These are phyloP conservation scores for Heloderma charlesbogerti DNA, from an alignment of 2,113 vertebrate species.

Conservation along the genomic window DNA sequence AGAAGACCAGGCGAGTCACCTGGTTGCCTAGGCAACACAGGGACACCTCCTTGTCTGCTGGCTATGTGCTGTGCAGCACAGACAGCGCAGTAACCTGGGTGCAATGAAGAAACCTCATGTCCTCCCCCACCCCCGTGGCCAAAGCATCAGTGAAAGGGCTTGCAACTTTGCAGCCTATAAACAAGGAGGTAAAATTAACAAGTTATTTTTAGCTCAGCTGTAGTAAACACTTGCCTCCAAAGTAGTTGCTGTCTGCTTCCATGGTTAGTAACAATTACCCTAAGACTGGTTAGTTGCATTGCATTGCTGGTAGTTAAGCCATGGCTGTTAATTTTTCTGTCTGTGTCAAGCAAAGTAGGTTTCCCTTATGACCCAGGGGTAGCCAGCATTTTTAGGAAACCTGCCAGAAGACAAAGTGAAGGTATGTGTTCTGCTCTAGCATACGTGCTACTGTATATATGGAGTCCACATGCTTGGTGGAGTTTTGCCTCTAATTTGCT, in stretches of 20 bases:
- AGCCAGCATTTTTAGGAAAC: not conserved
- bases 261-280: not conserved
- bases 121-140: too few species aligned
- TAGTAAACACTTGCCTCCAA: not conserved
- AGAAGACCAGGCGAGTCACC: not conserved
- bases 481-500: too few species aligned
- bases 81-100: not conserved
- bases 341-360: not conserved
- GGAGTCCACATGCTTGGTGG: not conserved
- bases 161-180: not conserved
- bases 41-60: not conserved
- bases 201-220: not conserved
- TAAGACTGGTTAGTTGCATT: not conserved
- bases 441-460: not conserved
- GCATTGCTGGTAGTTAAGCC: not conserved
- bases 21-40: not conserved
- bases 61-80: not conserved
- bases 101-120: not conserved
- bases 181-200: not conserved
- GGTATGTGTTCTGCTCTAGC: not conserved
- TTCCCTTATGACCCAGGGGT: not conserved
- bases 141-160: not conserved
- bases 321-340: not conserved
- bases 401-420: not conserved
- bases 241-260: not conserved